A percentile compares a stretch with the other conserved stretches of the same genome.
Conservation (phyloP, 1,140 invertebrate genomes). For the Drosophila tsacasi region DNA sequence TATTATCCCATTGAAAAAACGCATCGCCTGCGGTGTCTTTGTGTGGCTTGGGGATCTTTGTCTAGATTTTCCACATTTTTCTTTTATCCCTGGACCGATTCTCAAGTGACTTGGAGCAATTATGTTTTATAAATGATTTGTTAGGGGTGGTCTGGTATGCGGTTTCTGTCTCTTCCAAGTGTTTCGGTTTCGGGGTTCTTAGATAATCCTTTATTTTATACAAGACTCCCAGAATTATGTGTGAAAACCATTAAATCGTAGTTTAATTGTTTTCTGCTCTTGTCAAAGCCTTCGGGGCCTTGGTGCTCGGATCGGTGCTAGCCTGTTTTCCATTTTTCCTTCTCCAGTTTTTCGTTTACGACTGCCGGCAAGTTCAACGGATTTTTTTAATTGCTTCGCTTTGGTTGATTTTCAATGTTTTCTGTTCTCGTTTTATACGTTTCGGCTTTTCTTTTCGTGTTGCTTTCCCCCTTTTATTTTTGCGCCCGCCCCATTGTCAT, state of each 20-base stretch:
- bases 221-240: constrained; percentile 63
- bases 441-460: constrained; percentile 28
- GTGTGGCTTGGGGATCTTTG: constrained; percentile 35
- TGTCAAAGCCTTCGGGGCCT: constrained; percentile 46
- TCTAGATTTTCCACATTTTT: constrained; percentile 26
- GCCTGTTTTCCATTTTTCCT: constrained; percentile 12
- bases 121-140: constrained; percentile 79
- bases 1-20: constrained; percentile 50
- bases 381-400: constrained; percentile 74
- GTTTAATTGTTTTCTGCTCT: constrained; percentile 60
- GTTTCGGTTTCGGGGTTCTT: constrained; percentile 4
- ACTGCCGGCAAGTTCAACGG: constrained; percentile 72
- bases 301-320: constrained; percentile 17
- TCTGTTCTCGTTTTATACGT: constrained; percentile 52
- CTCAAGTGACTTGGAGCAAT: constrained; percentile 65
- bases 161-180: constrained; percentile 5
- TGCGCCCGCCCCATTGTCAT: constrained; percentile 57
- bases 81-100: constrained; percentile 35
- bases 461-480: constrained; percentile 34
- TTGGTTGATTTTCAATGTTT: constrained; percentile 64
- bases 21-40: constrained; percentile 63
- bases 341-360: constrained; percentile 60
- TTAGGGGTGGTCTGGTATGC: constrained; percentile 68
- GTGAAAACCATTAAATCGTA: constrained; percentile 74
- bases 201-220: constrained; percentile 73